Evolutionary conservation across 2,113 vertebrate genomes (phyloP).

Genomic region (Sterna hirundo): DNA sequence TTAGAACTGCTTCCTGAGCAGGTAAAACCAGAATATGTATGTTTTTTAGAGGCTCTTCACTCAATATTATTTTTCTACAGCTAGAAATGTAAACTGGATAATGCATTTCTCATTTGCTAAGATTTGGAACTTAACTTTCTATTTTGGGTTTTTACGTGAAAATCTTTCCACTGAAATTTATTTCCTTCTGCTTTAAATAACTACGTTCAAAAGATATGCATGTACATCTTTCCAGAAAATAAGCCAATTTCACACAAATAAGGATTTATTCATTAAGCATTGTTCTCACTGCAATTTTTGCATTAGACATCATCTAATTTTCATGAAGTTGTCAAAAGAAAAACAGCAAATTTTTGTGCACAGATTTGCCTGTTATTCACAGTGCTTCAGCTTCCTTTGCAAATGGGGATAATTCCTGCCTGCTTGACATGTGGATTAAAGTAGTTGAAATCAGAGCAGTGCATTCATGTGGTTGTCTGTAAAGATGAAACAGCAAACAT

Average conservation of each 20-base stretch:
- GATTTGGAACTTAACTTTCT: background rate
- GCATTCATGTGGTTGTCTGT: background rate
- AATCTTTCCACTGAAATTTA: background rate
- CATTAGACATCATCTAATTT: background rate
- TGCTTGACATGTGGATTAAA: background rate
- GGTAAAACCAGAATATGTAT: background rate
- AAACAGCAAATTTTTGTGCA: background rate
- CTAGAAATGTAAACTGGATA: background rate
- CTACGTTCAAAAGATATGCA: background rate
- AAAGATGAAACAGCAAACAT: background rate
- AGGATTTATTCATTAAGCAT: background rate
- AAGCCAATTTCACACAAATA: background rate
- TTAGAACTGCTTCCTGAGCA: background rate
- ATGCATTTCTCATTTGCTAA: background rate
- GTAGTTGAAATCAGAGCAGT: background rate
- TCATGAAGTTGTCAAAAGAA: background rate
- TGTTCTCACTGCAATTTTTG: background rate
- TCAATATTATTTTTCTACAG: background rate
- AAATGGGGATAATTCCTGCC: background rate
- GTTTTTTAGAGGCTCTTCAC: background rate
- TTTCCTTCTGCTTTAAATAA: background rate
- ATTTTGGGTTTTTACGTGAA: background rate
- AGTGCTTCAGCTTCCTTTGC: background rate
- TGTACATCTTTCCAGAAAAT: background rate
- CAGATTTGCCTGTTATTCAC: background rate